Evolutionary conservation across 1,140 invertebrate species (phyloP), one percentile per base, ranked within the genome.

Genomic region (Drosophila pachea): DNA sequence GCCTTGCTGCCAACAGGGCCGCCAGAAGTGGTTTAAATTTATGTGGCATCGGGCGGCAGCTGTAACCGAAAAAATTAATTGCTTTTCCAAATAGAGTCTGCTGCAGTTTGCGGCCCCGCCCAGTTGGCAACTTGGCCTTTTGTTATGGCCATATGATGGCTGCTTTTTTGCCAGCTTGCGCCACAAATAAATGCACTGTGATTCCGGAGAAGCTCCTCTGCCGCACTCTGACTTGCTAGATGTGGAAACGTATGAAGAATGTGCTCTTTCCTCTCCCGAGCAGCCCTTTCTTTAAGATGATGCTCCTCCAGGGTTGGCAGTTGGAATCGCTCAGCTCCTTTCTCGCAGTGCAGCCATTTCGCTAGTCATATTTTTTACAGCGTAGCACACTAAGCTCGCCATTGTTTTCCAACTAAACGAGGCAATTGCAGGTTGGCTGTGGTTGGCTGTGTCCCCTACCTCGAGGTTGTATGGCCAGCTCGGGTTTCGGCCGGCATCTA

Each of bases 361-460:
- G 68, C 53, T 63, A 48, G 70, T 50, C 68, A 77, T 86, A 77
- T 73, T 81, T 82, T 86, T 77, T 78, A 60, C 60, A 60, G 63
- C 70, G 72, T 54, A 66, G 63, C 74, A 58, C 31, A 54, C 76
- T 77, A 84, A 83, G 78, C 61, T 58, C 53, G 65, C 76, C 79
- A 83, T 83, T 83, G 78, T 83, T 84, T 77, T 84, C 48, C 63
- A 86, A 82, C 82, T 86, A 83, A 87, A 60, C 82, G 78, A 72
- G 64, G 69, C 77, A 76, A 83, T 78, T 77, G 75, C 75, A 54
- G 72, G 63, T 63, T 75, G 74, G 62, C 61, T 58, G 55, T 22
- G 22, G 22, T 22, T 22, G 22, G 22, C 22, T 32, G 43, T 49
- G 22, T 16, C 66, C 38, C 38, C 9, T 16, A 11, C 22, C 59